Base-by-base conservation (phyloP, 2,888 invertebrate species). In the Drosophila barbarae region DNA sequence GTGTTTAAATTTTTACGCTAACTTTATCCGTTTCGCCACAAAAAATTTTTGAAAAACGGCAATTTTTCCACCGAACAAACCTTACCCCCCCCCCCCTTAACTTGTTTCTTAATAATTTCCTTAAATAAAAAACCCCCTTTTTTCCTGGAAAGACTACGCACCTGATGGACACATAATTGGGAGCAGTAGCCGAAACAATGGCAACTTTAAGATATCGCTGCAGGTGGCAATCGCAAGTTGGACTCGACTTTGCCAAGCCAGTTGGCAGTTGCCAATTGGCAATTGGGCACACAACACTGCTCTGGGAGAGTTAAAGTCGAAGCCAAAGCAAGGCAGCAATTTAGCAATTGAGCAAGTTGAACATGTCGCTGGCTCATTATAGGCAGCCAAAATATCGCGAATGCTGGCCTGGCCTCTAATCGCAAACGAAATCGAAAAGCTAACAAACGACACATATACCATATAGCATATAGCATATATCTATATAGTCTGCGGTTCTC, bases 311-410 rank as follows among this genome's bases (percentile, higher is more conserved):
- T 18, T 1, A 35, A 23, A 35, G 13, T 18, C 38, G 7, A 41
- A 13, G 41, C 41, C 13, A 49, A 36, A 30, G 38, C 32, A 30
- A 54, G 47, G 44, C 59, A 69, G 49, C 50, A 69, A 47, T 69
- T 49, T 52, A 65, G 67, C 66, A 65, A 65, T 67, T 47, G 44
- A 65, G 76, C 82, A 63, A 73, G 79, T 77, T 77, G 76, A 76
- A 61, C 71, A 73, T 82, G 83, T 79, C 74, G 68, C 74, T 34
- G 32, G 83, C 83, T 77, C 77, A 77, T 77, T 77, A 82, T 66
- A 76, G 53, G 51, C 63, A 64, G 58, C 47, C 67, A 35, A 66
- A 65, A 65, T 41, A 65, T 65, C 28, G 66, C 55, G 18, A 41
- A 28, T 67, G 35, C 30, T 52, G 55, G 60, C 55, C 42, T 63